phyloP scores from a whole-genome alignment of 2,888 invertebrate species.

The Hypomecis punctinalis region DNA sequence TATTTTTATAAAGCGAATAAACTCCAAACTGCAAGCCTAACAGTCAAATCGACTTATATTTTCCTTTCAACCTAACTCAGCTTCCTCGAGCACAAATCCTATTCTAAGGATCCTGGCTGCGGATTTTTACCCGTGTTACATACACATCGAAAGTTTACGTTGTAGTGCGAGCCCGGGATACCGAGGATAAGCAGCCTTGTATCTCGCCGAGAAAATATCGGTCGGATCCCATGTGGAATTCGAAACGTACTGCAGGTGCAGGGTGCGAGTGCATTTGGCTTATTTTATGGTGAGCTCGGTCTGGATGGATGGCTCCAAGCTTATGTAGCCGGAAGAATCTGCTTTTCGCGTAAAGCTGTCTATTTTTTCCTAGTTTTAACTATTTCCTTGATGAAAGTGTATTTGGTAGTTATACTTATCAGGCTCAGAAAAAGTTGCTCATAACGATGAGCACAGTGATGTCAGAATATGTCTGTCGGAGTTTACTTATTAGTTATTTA shows the following conservation, averaged over 20 bases:
- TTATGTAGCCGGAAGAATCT: slow-evolving; percentile 19
- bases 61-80: slow-evolving; percentile 18
- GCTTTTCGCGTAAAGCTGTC: no score
- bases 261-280: slow-evolving; percentile 36
- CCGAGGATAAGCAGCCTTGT: slow-evolving; percentile 50
- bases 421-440: no score
- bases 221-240: slow-evolving; percentile 50
- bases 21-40: slow-evolving; percentile 16
- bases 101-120: slow-evolving; percentile 37
- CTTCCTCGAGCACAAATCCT: slow-evolving; percentile 42
- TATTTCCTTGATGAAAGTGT: no score
- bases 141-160: slow-evolving; percentile 59
- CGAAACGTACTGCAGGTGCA: slow-evolving; percentile 41
- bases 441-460: no score
- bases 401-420: no score
- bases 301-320: slow-evolving; percentile 32
- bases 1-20: no score
- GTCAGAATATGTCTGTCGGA: no score
- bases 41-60: slow-evolving; percentile 33
- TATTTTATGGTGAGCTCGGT: slow-evolving; percentile 37
- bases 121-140: slow-evolving; percentile 47
- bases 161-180: slow-evolving; percentile 49
- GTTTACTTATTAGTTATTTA: no score
- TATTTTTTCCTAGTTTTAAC: no score
- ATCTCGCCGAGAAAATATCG: slow-evolving; percentile 49